Conservation (phyloP, 2,797 vertebrate species). For the Phalanger gymnotis region DNA sequence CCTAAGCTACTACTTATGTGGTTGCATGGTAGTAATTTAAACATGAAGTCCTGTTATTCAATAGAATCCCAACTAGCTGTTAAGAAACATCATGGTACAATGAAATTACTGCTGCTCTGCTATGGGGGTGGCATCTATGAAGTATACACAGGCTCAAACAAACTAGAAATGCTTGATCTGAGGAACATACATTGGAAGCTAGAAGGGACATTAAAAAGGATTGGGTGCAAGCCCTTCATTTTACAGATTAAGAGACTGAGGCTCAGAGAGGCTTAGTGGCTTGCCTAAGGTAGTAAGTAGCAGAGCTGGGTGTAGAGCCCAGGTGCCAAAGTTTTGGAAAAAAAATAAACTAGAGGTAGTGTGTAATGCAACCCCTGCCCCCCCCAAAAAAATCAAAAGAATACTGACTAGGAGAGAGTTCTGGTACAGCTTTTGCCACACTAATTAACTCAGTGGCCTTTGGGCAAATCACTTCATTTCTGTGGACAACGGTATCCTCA, state of each 20-base stretch:
- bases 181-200: background rate
- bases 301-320: background rate
- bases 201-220: background rate
- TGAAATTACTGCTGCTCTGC: slow-evolving; percentile 45
- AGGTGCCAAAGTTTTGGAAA: background rate
- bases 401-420: background rate
- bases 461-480: background rate
- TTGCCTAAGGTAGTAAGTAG: background rate
- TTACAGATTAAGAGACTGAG: background rate
- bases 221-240: background rate
- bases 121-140: background rate
- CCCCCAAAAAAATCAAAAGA: background rate
- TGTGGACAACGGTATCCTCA: background rate
- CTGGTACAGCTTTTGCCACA: background rate
- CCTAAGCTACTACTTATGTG: slow-evolving; percentile 40
- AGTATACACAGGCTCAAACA: background rate
- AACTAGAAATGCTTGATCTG: background rate
- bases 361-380: background rate
- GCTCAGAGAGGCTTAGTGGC: background rate
- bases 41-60: slow-evolving; percentile 60
- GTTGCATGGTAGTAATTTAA: slow-evolving; percentile 54
- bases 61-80: slow-evolving; percentile 66
- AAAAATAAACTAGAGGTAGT: background rate
- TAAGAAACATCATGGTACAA: slow-evolving; percentile 58
- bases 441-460: background rate